phyloP scores from a whole-genome alignment of 2,888 invertebrate genomes.

The Luffia ferchaultella region DNA sequence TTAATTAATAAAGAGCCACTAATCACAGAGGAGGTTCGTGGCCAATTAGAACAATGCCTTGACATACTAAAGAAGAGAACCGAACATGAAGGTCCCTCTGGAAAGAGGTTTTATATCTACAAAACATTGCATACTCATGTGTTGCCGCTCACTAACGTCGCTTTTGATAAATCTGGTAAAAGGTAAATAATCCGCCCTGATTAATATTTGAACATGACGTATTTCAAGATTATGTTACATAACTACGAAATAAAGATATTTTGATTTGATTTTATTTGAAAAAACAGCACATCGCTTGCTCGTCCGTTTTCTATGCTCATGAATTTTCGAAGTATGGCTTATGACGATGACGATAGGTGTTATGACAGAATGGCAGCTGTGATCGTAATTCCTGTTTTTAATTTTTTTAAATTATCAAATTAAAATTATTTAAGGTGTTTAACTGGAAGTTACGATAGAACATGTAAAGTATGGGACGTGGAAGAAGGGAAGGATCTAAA shows the following conservation, averaged over 20 bases:
- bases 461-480: slow-evolving; percentile 83
- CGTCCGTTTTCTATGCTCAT: no score
- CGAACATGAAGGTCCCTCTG: slow-evolving; percentile 64
- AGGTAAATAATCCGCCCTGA: slow-evolving; percentile 35
- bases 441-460: slow-evolving; percentile 85
- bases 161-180: slow-evolving; percentile 73
- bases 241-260: no score
- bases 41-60: slow-evolving; percentile 68
- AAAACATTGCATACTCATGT: slow-evolving; percentile 73
- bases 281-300: no score
- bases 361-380: no score
- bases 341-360: no score
- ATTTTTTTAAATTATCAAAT: no score
- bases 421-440: slow-evolving; percentile 65
- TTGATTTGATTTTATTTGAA: no score
- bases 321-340: no score
- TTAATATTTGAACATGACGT: no score
- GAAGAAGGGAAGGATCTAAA: slow-evolving; percentile 72
- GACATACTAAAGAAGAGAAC: slow-evolving; percentile 70
- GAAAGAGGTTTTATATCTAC: slow-evolving; percentile 72
- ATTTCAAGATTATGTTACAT: no score
- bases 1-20: slow-evolving; percentile 61
- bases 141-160: slow-evolving; percentile 76
- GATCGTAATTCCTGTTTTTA: no score
- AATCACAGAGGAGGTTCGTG: slow-evolving; percentile 63